phyloP scores from a whole-genome alignment of 2,113 vertebrate species.

The Hipposideros armiger region DNA sequence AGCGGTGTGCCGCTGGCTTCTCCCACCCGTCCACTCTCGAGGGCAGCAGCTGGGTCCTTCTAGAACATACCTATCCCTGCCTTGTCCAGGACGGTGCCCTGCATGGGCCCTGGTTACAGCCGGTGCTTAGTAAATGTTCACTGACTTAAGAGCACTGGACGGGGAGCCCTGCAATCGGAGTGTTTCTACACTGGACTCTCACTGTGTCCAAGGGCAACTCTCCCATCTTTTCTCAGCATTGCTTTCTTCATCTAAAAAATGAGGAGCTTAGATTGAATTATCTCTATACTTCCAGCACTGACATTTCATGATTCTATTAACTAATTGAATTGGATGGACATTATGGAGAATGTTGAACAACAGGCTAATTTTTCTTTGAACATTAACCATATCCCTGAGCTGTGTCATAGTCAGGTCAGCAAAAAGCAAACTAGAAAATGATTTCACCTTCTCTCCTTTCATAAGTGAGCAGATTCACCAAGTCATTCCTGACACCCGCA shows the following conservation, averaged over 20 bases:
- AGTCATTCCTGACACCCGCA: neutral
- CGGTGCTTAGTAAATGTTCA: neutral
- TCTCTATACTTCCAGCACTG: slow-evolving; percentile 27
- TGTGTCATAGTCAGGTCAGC: slow-evolving; percentile 59
- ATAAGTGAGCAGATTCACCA: neutral
- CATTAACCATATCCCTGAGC: slow-evolving; percentile 52
- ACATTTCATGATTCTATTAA: slow-evolving; percentile 77
- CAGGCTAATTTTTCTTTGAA: slow-evolving; percentile 70
- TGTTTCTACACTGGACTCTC: rapidly evolving
- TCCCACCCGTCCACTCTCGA: neutral
- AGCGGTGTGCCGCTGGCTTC: neutral
- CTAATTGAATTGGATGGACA: slow-evolving; percentile 76
- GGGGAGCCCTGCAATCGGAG: neutral
- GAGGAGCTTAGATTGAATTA: slow-evolving; percentile 60
- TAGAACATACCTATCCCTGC: too few relatives aligned
- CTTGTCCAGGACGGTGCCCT: neutral
- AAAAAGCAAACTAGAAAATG: neutral
- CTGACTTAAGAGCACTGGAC: neutral
- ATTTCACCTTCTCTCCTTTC: neutral
- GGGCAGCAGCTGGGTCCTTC: neutral
- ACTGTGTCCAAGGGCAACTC: rapidly evolving
- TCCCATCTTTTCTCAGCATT: neutral
- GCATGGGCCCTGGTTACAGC: neutral
- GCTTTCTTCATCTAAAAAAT: slow-evolving; percentile 47
- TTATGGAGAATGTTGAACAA: slow-evolving; percentile 66